Evolutionary conservation across 2,113 vertebrate species (phyloP), one percentile per base, ranked within the genome.

Genomic region (Oncorhynchus gorbuscha): DNA sequence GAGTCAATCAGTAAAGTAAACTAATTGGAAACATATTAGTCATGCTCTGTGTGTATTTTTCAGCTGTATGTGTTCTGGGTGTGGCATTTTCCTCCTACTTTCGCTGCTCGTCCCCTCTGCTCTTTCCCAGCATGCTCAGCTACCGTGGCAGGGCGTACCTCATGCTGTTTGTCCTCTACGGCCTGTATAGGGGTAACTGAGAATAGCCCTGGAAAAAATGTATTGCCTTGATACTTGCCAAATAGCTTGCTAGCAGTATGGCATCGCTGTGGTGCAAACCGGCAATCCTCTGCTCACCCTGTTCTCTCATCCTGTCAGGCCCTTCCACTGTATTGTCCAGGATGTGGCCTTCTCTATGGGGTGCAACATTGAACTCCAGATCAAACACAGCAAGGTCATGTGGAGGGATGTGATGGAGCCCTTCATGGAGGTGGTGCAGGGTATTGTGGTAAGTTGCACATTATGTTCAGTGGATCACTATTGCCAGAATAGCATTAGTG

Each of bases 281-380:
- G 16, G n/a, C 3, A 62, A 62, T 22, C 18, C 59, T 62, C 59
- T 62, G n/a, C 18, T 18, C 12, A 55, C 3, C 14, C n/a, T 66
- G 20, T 24, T 55, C n/a, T 26, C 18, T 26, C 16, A 9, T 76
- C 16, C 26, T 14, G 6, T 69, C 49, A 96, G 95, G 95, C 7
- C 94, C 95, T 69, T 91, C 5, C 84, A 90, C 70, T 39, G 86
- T 78, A 96, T 96, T 80, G 81, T 95, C 72, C 84, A 92, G 0
- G 92, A 94, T 67, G 89, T 94, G 28, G 87, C 90, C 0, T 88
- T 86, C 0, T 94, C 95, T 0, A 83, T 95, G 83, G 92, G 93
- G 66, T 96, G 95, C 55, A 93, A 93, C 0, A 85, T 92, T 0
- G 93, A 88, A 67, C 90, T 96, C 24, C 96, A 99, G 89, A 73